phyloP scores from a whole-genome alignment of 2,113 vertebrate species.

The Etia nguti region DNA sequence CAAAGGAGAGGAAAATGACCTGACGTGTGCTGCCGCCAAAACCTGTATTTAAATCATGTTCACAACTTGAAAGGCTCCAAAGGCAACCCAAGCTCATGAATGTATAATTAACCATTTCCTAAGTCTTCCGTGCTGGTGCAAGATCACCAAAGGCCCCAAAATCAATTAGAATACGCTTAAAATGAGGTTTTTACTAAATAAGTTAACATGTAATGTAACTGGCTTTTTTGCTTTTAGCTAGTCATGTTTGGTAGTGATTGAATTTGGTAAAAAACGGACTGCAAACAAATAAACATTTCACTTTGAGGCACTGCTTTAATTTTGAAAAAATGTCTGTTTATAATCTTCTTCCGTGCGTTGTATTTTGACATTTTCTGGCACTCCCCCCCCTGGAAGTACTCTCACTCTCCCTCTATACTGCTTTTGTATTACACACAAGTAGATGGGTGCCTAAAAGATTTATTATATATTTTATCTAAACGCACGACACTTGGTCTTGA shows the following conservation, averaged over 20 bases:
- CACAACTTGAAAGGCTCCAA: background rate
- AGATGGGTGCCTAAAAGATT: background rate
- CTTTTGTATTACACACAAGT: background rate
- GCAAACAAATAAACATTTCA: background rate
- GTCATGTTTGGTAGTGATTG: background rate
- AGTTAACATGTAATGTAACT: background rate
- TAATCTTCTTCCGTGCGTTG: background rate
- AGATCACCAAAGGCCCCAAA: background rate
- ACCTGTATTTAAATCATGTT: background rate
- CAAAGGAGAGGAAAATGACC: background rate
- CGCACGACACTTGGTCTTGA: background rate
- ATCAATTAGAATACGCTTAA: background rate
- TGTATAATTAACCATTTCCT: background rate
- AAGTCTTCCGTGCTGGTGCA: background rate
- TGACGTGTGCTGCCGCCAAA: background rate
- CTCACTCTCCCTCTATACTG: background rate
- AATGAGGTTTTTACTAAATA: background rate
- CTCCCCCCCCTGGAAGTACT: background rate
- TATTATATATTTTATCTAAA: background rate
- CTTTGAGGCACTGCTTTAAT: background rate
- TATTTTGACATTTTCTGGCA: background rate
- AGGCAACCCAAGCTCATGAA: background rate
- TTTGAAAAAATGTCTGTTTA: background rate
- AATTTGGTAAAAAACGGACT: background rate
- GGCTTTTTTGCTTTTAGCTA: background rate